Evolutionary conservation across 1,140 invertebrate species (phyloP).

Genomic region (Nasonia vitripennis): DNA sequence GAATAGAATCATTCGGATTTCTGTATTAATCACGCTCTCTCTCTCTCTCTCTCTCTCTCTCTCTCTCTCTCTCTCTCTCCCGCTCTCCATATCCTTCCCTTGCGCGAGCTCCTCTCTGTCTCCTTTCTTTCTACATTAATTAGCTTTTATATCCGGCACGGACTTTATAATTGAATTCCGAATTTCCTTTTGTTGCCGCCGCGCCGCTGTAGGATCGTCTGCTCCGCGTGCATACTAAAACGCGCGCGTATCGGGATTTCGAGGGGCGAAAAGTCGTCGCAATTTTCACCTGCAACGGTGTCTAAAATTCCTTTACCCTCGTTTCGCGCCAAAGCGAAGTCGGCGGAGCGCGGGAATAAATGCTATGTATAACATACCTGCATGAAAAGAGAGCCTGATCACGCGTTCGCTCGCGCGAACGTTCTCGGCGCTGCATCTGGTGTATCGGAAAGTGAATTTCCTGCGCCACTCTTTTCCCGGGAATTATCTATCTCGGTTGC

Average conservation of each 20-base stretch:
- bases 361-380: too few relatives aligned
- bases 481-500: background rate
- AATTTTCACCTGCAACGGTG: too few relatives aligned
- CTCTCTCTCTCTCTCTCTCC: background rate
- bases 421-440: background rate
- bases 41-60: too few relatives aligned
- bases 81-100: too few relatives aligned
- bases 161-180: background rate
- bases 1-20: constrained; percentile 1
- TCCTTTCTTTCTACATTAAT: background rate
- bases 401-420: background rate
- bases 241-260: background rate
- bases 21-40: background rate
- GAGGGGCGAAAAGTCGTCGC: too few relatives aligned
- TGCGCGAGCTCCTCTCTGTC: too few relatives aligned
- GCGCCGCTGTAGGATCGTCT: background rate
- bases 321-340: too few relatives aligned
- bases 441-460: constrained; percentile 1
- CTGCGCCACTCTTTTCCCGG: background rate
- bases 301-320: too few relatives aligned
- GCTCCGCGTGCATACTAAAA: background rate
- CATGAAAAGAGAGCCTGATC: background rate
- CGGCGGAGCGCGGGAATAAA: too few relatives aligned
- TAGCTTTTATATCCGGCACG: background rate
- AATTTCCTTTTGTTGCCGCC: background rate